Evolutionary conservation across 2,797 vertebrate species (phyloP).

Genomic region (Carcharodon carcharias): DNA sequence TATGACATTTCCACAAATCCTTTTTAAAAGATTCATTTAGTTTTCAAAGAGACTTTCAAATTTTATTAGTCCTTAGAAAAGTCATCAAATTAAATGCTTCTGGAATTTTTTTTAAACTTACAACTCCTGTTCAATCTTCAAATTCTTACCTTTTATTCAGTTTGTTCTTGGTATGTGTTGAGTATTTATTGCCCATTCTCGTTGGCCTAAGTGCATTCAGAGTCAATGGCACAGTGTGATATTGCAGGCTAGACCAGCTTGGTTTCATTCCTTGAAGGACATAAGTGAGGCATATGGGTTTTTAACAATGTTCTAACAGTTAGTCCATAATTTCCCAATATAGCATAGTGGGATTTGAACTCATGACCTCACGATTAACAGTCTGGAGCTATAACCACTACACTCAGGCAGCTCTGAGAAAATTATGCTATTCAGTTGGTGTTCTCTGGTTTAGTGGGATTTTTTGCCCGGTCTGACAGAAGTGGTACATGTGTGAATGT

Average conservation of each 20-base stretch:
- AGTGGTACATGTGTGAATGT: not conserved
- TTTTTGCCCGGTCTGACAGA: not conserved
- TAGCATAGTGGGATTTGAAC: not conserved
- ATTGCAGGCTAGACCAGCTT: not conserved
- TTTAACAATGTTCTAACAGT: not conserved
- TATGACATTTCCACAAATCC: conserved; percentile 26
- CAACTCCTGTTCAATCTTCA: not conserved
- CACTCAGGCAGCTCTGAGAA: not conserved
- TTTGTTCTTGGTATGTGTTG: not conserved
- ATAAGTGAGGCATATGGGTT: no score
- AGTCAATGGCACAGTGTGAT: not conserved
- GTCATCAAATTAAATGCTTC: conserved; percentile 2
- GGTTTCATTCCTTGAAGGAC: not conserved
- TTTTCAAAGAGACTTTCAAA: not conserved
- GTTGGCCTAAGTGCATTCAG: not conserved
- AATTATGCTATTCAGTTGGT: not conserved
- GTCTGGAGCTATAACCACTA: not conserved
- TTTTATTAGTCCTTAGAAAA: not conserved
- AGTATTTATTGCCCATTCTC: not conserved
- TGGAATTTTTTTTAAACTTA: not conserved
- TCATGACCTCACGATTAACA: not conserved
- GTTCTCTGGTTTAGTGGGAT: not conserved
- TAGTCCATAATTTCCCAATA: not conserved
- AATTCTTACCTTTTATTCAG: not conserved
- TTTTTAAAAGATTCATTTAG: not conserved